Conservation (phyloP, 2,888 invertebrate genomes). For the Girardia tigrina region DNA sequence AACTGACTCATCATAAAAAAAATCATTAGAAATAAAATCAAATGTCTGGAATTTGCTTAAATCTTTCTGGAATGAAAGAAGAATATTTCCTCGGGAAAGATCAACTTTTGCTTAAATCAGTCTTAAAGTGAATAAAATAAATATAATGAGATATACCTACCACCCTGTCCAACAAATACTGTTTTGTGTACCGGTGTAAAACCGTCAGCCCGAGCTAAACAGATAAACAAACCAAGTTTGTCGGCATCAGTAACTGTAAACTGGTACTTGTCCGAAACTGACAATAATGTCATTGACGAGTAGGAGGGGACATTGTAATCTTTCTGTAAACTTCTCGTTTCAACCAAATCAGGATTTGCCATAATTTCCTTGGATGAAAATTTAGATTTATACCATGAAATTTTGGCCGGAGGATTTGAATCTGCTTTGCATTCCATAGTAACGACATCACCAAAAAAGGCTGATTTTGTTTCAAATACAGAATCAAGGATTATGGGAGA, state of each 20-base stretch:
- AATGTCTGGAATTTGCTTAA: too few relatives aligned
- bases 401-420: conserved; percentile 31
- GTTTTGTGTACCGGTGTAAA: conserved; percentile 16
- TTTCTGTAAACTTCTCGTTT: neutral
- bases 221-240: conserved; percentile 20
- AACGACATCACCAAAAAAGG: conserved; percentile 26
- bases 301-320: neutral
- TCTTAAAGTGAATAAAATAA: too few relatives aligned
- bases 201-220: conserved; percentile 14
- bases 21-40: too few relatives aligned
- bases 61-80: too few relatives aligned
- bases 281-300: neutral
- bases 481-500: conserved; percentile 30
- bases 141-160: neutral
- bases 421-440: conserved; percentile 28
- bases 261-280: neutral
- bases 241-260: neutral
- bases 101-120: too few relatives aligned
- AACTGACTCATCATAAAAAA: too few relatives aligned
- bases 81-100: too few relatives aligned
- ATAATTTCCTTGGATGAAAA: neutral
- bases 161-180: conserved; percentile 24
- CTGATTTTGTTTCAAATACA: conserved; percentile 17
- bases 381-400: conserved; percentile 26
- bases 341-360: neutral